These are phyloP conservation scores for Ceramica pisi DNA, from an alignment of 2,888 invertebrate genomes.

Conservation along the genomic window DNA sequence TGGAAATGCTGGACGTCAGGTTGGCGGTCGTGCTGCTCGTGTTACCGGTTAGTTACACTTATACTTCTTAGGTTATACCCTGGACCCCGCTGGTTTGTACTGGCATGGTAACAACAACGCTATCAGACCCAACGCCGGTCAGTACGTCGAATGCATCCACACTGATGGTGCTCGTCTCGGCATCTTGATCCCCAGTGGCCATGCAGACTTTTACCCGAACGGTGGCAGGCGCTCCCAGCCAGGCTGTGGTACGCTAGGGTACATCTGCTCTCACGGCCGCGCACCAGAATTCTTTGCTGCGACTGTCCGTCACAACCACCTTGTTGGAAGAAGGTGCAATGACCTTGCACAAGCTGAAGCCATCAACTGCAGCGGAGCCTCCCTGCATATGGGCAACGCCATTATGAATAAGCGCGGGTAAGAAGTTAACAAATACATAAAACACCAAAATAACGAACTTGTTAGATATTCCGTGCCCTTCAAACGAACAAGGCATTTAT, in stretches of 20 bases:
- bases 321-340: slow-evolving; percentile 75
- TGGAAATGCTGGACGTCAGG: slow-evolving; percentile 78
- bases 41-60: slow-evolving; percentile 74
- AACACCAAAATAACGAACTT: too few species aligned
- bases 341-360: slow-evolving; percentile 73
- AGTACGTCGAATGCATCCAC: slow-evolving; percentile 83
- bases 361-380: slow-evolving; percentile 63
- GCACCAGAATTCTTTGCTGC: slow-evolving; percentile 78
- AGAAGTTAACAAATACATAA: slow-evolving; percentile 22
- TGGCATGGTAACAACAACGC: slow-evolving; percentile 78
- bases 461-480: too few species aligned
- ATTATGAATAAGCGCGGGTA: slow-evolving; percentile 73
- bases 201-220: slow-evolving; percentile 85
- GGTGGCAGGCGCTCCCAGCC: slow-evolving; percentile 83
- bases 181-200: slow-evolving; percentile 75
- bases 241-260: slow-evolving; percentile 73
- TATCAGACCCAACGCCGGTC: slow-evolving; percentile 73
- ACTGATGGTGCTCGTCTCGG: slow-evolving; percentile 80
- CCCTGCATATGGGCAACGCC: slow-evolving; percentile 73
- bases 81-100: slow-evolving; percentile 83
- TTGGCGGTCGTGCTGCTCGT: slow-evolving; percentile 69
- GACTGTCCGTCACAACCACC: slow-evolving; percentile 75
- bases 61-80: too few species aligned
- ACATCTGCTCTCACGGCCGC: slow-evolving; percentile 81
- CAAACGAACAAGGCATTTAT: too few species aligned